Base-by-base conservation (phyloP, 1,140 invertebrate genomes). In the Littorina saxatilis region DNA sequence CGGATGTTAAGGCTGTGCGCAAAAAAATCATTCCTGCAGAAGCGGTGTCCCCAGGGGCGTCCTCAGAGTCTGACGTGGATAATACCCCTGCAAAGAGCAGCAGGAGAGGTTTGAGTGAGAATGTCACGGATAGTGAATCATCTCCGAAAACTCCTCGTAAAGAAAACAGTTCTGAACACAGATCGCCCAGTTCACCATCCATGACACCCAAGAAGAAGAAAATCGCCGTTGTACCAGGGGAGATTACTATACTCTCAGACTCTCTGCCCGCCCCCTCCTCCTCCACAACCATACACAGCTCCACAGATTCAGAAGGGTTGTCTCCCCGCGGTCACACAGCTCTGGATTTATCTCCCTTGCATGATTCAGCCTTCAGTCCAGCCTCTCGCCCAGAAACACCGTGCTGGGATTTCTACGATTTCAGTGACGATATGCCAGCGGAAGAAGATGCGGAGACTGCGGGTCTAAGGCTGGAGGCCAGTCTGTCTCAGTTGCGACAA, bases 401-500 rank as follows among this genome's bases (percentile, higher is more conserved):
- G 47, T 84, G 87, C 0, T 89, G 88, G 88, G 88, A 89, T 80
- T 89, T 85, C 77, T 89, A 89, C 80, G 88, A 89, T 63, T 87
- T 87, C 52, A 77, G 80, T 52, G 73, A 80, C 17, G 81, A 82
- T 15, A 50, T 52, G 27, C 58, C 39, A 39, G 50, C 27, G n/a
- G 52, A 79, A 55, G 50, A 39, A 50, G 61, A 39, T 3, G 32
- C 50, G 40, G 27, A 81, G 40, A 20, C 11, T 20, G 50, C 15
- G 9, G 29, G 39, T 50, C 43, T 29, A 43, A 82, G 63, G 20
- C 43, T 84, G 68, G 78, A 84, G 23, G 76, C 73, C 7, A 80
- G 80, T 40, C 27, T 84, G 15, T 9, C 50, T 35, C 47, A 61
- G 27, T 55, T 84, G 37, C 32, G 55, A 15, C 37, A 78, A 66